Conservation (phyloP, 2,888 invertebrate species). For the Lasioglossum figueresi region DNA sequence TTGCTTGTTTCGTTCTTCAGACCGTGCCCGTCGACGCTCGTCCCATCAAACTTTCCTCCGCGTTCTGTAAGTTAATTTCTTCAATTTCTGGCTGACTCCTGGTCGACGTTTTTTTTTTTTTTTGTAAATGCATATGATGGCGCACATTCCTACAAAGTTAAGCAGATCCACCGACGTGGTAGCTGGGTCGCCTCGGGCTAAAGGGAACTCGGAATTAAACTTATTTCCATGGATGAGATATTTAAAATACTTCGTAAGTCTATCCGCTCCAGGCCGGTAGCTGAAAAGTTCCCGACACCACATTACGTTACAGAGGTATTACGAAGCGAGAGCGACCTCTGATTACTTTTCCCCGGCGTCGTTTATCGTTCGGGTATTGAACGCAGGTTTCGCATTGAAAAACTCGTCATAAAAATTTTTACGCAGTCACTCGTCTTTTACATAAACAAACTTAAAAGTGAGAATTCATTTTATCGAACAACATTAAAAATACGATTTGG, state of each 20-base stretch:
- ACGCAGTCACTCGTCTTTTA: background rate
- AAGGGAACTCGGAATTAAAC: slow-evolving; percentile 19
- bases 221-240: slow-evolving; percentile 20
- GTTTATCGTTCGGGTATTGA: background rate
- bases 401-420: background rate
- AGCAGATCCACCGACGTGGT: slow-evolving; percentile 3
- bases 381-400: background rate
- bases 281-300: slow-evolving; percentile 9
- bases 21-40: background rate
- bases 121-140: slow-evolving; percentile 3
- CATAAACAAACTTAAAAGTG: background rate
- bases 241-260: slow-evolving; percentile 16
- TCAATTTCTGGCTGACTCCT: background rate
- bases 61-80: slow-evolving; percentile 4
- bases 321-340: background rate
- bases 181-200: background rate
- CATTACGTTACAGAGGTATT: slow-evolving; percentile 7
- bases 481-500: too few species aligned
- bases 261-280: background rate
- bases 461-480: too few species aligned
- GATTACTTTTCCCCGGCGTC: background rate
- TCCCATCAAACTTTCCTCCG: slow-evolving; percentile 5
- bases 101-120: background rate
- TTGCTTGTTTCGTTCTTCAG: background rate
- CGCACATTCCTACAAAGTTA: background rate